Evolutionary conservation across 2,888 invertebrate genomes (phyloP).

Genomic region (Uloborus plumipes): DNA sequence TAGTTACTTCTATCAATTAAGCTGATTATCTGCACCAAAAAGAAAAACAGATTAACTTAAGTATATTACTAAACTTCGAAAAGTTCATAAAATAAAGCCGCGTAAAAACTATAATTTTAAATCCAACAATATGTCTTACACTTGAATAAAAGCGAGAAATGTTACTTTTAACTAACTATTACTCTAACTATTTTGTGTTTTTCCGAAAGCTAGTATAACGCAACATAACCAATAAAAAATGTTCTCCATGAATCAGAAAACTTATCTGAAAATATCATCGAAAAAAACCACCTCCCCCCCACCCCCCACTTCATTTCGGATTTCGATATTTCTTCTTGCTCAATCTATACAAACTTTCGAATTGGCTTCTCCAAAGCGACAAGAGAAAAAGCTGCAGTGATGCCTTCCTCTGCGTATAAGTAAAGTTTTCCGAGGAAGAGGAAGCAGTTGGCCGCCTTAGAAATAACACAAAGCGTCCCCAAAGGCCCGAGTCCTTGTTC

Average conservation of each 20-base stretch:
- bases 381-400: not conserved
- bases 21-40: no score
- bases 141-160: no score
- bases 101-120: no score
- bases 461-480: not conserved
- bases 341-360: constrained; percentile 6
- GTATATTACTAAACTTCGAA: no score
- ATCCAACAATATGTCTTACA: no score
- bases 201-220: no score
- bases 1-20: no score
- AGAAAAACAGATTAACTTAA: no score
- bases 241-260: constrained; percentile 1
- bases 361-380: constrained; percentile 1
- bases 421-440: constrained; percentile 1
- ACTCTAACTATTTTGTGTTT: no score
- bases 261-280: not conserved
- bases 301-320: not conserved
- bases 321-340: constrained; percentile 4
- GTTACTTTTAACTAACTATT: no score
- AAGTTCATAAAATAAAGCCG: no score
- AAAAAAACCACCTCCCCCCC: not conserved
- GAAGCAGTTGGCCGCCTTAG: not conserved
- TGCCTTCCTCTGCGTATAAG: not conserved
- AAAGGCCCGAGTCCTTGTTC: not conserved
- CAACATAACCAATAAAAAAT: not conserved